Evolutionary conservation across 2,797 vertebrate species (phyloP), one percentile per base, ranked within the genome.

Genomic region (Argya squamiceps): DNA sequence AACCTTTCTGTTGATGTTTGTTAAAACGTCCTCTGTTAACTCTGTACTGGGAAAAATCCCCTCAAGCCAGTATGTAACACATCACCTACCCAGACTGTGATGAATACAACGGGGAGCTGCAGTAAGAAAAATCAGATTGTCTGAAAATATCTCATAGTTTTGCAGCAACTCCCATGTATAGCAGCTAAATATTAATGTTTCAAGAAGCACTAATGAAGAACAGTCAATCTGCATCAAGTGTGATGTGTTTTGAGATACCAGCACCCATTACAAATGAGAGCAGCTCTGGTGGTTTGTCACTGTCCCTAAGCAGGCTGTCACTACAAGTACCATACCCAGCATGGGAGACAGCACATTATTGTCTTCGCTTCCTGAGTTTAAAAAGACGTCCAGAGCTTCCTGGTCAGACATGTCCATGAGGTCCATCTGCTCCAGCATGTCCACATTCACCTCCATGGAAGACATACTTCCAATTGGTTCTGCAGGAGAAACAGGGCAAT

Each of bases 311-410:
- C 56, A 74, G 79, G 0, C 17, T 44, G 41, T 32, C 73, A 73
- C 17, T 30, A 47, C 46, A 64, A 62, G 37, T 27, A 62, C n/a
- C 91, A 80, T 97, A 99, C 99, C 99, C 97, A 98, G 84, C 85
- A 98, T 96, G 2, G 99, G 99, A 29, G 99, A 99, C 41, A 97
- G 97, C 39, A 97, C 91, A 0, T 98, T 98, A 93, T 98, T 99
- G 47, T 99, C 99, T 71, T 99, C 99, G 22, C 96, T 97, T 41
- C 97, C 97, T 3, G 99, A 99, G 96, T 99, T 99, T 49, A 99
- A 97, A 84, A 99, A 99, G 93, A 99, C 99, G n/a, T 99, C 99
- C 5, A 99, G 97, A n/a, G 99, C 99, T 96, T 99, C 99, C 86
- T 99, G 99, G 97, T 99, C 99, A 14, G 98, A 99, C 46, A 98